Evolutionary conservation across 2,888 invertebrate genomes (phyloP).

Genomic region (Diplolepis rosae): DNA sequence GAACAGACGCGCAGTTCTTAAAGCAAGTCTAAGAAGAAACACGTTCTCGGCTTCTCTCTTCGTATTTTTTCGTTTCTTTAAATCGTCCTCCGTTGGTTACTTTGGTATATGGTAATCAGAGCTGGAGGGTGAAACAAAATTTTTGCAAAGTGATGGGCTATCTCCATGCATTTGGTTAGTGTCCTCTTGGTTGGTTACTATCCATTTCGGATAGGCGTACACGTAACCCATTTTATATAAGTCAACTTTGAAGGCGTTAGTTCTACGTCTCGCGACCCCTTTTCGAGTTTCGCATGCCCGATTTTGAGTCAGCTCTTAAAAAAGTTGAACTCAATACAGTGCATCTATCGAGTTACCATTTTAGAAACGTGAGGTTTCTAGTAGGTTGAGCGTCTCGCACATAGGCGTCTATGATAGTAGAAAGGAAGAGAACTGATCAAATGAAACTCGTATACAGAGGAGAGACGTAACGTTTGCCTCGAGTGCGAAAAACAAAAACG

Average conservation of each 20-base stretch:
- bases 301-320: not conserved
- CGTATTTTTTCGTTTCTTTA: not conserved
- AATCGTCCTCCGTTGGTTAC: slow-evolving; percentile 32
- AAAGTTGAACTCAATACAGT: not conserved
- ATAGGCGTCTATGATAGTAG: slow-evolving; percentile 6
- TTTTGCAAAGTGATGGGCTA: slow-evolving; percentile 18
- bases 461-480: slow-evolving; percentile 9
- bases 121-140: slow-evolving; percentile 28
- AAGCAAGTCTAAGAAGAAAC: slow-evolving; percentile 19
- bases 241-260: not conserved
- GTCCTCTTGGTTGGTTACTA: not conserved
- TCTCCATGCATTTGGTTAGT: not conserved
- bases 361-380: not conserved
- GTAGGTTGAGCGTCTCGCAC: not conserved
- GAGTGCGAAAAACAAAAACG: slow-evolving; percentile 34
- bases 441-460: not conserved
- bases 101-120: slow-evolving; percentile 28
- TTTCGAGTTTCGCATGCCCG: not conserved
- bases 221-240: slow-evolving; percentile 23
- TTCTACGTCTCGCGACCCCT: not conserved
- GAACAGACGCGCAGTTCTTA: not conserved
- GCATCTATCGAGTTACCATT: not conserved
- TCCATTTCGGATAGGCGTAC: slow-evolving; percentile 12
- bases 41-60: not conserved
- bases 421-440: not conserved